Base-by-base conservation (phyloP, 2,113 vertebrate species). In the Oryzias woworae region DNA sequence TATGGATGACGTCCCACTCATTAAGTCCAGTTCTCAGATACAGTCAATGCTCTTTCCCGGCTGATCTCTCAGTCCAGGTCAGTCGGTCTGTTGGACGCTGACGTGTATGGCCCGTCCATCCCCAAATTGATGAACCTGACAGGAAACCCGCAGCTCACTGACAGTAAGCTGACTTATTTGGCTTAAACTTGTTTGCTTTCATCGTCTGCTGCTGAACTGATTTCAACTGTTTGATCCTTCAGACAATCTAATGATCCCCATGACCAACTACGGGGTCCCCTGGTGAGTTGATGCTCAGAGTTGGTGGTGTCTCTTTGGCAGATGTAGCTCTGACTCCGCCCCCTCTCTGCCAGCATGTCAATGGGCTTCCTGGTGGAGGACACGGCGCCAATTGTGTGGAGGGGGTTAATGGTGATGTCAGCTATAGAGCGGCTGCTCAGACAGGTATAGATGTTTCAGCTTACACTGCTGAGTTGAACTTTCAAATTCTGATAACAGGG, bases 321-420 rank as follows among this genome's bases (percentile, higher is more conserved):
- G 13, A 3, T 20, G n/a, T 28, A 0, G 0, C 23, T 56, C 12
- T 14, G n/a, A 41, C 24, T 6, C 1, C 15, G 12, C 8, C 15
- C 50, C 51, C 8, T n/a, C 14, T 53, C 13, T 49, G 4, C 31
- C 88, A 99, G 97, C 82, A 99, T 99, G 96, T 99, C 97, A 6
- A 97, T 99, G 94, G 97, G 97, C 14, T 99, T 99, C 83, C 90
- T 99, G 81, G 84, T 98, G 84, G 96, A 96, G 72, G 97, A 98
- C 15, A 85, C 83, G 13, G 87, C 93, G 15, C 96, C 96, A 0
- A 83, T 98, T 73, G 93, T 98, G 42, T 99, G 97, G 97, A 90
- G 97, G 73, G 97, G 97, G 0, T 93, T 97, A 75, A 98, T 98
- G 96, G 97, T 98, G 24, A 99, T 99, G 97, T 98, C 96, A 64